Conservation (phyloP, 2,888 invertebrate species). For the Heliconius ethilla region DNA sequence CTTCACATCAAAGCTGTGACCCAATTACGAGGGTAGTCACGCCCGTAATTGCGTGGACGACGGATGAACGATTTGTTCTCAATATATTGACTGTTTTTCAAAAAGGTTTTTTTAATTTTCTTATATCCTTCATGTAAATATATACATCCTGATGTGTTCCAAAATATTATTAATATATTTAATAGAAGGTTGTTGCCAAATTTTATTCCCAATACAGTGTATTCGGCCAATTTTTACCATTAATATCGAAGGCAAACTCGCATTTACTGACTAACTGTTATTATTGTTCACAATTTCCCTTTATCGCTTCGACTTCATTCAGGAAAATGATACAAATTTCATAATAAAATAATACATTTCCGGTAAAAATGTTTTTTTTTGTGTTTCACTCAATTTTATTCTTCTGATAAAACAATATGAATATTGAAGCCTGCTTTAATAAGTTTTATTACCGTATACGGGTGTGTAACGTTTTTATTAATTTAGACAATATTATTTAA, state of each 20-base stretch:
- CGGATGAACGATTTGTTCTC: conserved; percentile 35
- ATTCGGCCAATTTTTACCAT: conserved; percentile 24
- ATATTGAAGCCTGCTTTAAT: background rate
- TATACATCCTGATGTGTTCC: background rate
- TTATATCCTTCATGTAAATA: background rate
- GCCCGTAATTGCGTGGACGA: conserved; percentile 37
- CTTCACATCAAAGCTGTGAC: conserved; percentile 39
- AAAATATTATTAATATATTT: no score
- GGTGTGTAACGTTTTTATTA: background rate
- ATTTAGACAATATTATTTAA: background rate
- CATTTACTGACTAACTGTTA: conserved; percentile 29
- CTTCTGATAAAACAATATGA: background rate
- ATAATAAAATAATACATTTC: conserved; percentile 22
- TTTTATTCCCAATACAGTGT: conserved; percentile 11
- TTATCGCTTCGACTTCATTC: conserved; percentile 23
- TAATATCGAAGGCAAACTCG: conserved; percentile 10
- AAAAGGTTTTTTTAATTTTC: background rate
- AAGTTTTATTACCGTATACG: background rate
- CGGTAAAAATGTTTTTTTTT: background rate
- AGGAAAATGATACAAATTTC: conserved; percentile 17
- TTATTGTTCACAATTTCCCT: conserved; percentile 33
- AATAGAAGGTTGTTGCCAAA: conserved; percentile 1
- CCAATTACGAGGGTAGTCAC: conserved; percentile 35
- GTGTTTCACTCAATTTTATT: conserved; percentile 2
- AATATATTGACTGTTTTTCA: conserved; percentile 4